Conservation (phyloP, 2,797 vertebrate genomes). For the Cossypha heuglini region DNA sequence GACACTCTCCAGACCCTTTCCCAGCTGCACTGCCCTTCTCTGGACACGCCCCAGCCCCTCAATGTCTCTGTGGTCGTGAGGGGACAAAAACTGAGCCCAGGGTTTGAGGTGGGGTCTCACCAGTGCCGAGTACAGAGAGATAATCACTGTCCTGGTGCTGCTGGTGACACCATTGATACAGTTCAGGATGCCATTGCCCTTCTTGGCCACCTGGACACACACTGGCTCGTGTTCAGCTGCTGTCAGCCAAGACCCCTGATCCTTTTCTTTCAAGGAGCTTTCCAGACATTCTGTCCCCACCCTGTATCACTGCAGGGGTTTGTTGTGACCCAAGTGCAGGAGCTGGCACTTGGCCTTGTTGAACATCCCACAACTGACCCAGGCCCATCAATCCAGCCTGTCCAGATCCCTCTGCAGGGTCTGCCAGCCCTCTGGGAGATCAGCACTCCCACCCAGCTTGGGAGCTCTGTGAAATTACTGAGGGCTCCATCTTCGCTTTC, state of each 20-base stretch:
- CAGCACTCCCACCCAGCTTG: neutral
- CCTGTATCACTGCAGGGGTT: neutral
- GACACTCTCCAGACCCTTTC: neutral
- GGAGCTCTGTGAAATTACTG: neutral
- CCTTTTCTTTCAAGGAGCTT: neutral
- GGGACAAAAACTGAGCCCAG: neutral
- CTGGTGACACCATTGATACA: neutral
- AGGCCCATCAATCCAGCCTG: accelerated
- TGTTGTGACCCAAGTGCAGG: neutral
- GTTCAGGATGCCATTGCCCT: neutral
- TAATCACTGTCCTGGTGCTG: neutral
- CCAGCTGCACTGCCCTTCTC: neutral
- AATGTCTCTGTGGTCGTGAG: neutral
- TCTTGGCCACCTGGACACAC: neutral
- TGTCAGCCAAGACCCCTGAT: neutral
- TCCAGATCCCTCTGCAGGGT: neutral
- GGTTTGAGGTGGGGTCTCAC: neutral
- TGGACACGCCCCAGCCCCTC: neutral
- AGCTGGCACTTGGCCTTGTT: neutral
- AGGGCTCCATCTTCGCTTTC: neutral
- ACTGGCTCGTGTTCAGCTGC: neutral
- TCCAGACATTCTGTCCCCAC: neutral
- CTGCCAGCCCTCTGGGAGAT: neutral
- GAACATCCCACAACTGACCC: neutral
- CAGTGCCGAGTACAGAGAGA: accelerated